Conservation (phyloP, 2,113 vertebrate species). For the Pterocles orientalis region DNA sequence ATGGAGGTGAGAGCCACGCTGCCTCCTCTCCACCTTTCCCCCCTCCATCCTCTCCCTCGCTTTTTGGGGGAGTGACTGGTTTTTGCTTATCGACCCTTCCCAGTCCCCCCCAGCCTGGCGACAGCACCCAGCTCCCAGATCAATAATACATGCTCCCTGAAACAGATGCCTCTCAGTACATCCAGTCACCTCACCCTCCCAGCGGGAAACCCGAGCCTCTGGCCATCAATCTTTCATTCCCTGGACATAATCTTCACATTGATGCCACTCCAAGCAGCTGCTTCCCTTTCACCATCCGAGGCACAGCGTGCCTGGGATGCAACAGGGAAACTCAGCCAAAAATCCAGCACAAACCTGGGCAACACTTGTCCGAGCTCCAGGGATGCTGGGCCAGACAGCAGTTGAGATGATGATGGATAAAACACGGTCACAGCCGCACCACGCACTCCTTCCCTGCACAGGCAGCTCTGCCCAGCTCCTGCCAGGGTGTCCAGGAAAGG, state of each 20-base stretch:
- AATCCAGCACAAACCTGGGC: background rate
- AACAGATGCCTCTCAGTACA: conserved; percentile 57
- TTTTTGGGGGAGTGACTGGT: background rate
- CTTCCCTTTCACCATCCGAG: background rate
- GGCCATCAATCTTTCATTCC: conserved; percentile 72
- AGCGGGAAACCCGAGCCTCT: conserved; percentile 24
- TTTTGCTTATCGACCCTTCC: background rate
- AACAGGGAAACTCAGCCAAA: background rate
- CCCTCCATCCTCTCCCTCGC: background rate
- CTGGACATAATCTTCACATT: background rate
- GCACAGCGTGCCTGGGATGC: background rate
- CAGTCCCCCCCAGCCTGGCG: accelerated
- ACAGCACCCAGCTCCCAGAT: conserved; percentile 1
- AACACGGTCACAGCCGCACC: background rate
- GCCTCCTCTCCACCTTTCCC: accelerated
- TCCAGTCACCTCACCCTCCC: background rate
- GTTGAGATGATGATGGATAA: background rate
- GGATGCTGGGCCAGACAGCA: background rate
- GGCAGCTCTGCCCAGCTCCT: background rate
- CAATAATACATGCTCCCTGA: conserved; percentile 69
- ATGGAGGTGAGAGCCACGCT: background rate
- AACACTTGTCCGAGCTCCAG: background rate
- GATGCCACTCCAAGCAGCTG: background rate
- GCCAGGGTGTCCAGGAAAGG: background rate
- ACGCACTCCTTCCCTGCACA: background rate